These are phyloP conservation scores for Pachycephala philippinensis DNA, from an alignment of 2,113 vertebrate species.

Conservation along the genomic window DNA sequence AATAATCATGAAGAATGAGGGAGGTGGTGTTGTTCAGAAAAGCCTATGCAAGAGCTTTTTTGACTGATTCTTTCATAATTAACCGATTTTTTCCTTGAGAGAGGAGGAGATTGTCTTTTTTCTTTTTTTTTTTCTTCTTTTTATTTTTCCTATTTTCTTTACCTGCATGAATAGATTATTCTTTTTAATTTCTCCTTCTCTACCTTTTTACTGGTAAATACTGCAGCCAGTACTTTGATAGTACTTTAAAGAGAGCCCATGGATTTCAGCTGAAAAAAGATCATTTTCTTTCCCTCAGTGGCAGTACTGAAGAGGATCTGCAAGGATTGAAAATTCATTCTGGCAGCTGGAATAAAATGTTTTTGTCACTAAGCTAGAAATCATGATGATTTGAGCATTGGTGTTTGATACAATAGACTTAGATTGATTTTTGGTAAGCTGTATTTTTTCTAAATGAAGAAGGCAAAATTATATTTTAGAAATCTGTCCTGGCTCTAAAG, in stretches of 20 bases:
- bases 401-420: not conserved
- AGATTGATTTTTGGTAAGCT: not conserved
- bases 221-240: not conserved
- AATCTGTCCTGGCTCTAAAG: not conserved
- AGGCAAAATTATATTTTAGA: not conserved
- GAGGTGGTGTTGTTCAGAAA: fast-evolving
- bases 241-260: not conserved
- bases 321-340: not conserved
- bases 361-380: not conserved
- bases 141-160: not conserved
- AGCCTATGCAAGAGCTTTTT: not conserved
- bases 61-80: not conserved
- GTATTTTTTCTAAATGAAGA: not conserved
- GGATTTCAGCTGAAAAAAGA: not conserved
- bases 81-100: not conserved
- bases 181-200: not conserved
- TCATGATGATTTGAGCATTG: not conserved
- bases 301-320: not conserved
- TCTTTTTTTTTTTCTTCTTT: not conserved
- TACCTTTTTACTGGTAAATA: not conserved
- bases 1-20: not conserved
- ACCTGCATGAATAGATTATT: not conserved
- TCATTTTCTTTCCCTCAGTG: not conserved
- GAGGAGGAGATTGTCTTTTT: not conserved
- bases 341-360: not conserved